Evolutionary conservation across 1,140 invertebrate species (phyloP).

Genomic region (Orussus abietinus): DNA sequence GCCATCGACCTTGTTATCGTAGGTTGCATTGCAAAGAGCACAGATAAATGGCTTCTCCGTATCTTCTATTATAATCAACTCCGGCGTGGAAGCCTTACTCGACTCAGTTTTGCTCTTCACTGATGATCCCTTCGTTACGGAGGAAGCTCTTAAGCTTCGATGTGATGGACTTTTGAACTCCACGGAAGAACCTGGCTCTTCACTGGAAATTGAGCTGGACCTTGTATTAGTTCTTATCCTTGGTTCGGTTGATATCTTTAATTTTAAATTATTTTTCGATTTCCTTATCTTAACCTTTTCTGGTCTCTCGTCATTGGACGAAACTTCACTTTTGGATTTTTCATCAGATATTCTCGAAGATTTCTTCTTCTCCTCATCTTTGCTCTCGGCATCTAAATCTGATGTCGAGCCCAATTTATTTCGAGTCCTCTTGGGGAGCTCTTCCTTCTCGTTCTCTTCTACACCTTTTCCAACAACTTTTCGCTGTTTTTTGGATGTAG

Average conservation of each 20-base stretch:
- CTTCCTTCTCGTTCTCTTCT: too few species aligned
- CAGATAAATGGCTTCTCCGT: background rate
- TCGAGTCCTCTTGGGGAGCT: too few species aligned
- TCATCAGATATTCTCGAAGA: constrained; percentile 6
- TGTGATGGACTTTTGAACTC: background rate
- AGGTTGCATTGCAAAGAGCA: constrained; percentile 15
- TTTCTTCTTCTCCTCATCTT: background rate
- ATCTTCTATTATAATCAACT: background rate
- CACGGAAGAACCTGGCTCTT: too few species aligned
- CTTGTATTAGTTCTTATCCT: constrained; percentile 4
- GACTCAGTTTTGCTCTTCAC: constrained; percentile 6
- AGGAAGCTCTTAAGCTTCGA: background rate
- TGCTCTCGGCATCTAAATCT: background rate
- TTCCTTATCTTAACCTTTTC: constrained; percentile 2
- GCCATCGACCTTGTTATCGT: constrained; percentile 30
- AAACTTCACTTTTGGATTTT: constrained; percentile 11
- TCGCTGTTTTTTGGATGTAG: too few species aligned
- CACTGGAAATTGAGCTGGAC: constrained; percentile 15
- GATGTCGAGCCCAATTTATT: too few species aligned
- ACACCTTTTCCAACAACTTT: too few species aligned
- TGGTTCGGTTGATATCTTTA: background rate
- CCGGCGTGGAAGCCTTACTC: background rate
- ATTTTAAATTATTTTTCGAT: background rate
- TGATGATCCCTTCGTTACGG: background rate
- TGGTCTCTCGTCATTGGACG: background rate